Conservation (phyloP, 2,113 vertebrate genomes). For the Serilophus lunatus region DNA sequence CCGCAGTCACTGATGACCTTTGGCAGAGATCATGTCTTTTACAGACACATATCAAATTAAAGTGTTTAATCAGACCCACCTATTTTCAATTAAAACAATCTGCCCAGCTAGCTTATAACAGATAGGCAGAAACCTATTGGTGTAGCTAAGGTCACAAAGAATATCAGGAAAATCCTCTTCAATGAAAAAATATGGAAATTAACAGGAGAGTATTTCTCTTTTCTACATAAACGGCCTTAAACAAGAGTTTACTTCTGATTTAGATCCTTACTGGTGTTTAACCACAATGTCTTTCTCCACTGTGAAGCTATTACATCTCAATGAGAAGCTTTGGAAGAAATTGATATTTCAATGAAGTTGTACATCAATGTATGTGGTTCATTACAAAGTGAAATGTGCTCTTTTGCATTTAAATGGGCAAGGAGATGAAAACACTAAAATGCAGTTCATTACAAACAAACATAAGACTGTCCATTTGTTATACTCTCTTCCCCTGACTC, state of each 20-base stretch:
- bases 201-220: not conserved
- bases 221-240: conserved; percentile 5
- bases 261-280: conserved; percentile 41
- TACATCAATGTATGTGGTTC: conserved; percentile 26
- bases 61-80: not conserved
- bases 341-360: conserved; percentile 42
- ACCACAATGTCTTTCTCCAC: conserved; percentile 29
- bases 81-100: not conserved
- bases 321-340: conserved; percentile 37
- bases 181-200: not conserved
- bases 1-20: not conserved
- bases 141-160: not conserved
- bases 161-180: not conserved
- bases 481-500: not conserved
- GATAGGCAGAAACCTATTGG: not conserved
- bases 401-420: conserved; percentile 72
- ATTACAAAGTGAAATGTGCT: conserved; percentile 57
- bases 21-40: not conserved
- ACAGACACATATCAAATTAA: not conserved
- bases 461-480: conserved; percentile 53
- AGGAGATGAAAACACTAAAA: conserved; percentile 64
- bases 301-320: conserved; percentile 57
- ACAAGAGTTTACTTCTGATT: conserved; percentile 21
- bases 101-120: not conserved
- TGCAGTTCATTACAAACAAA: conserved; percentile 64